Evolutionary conservation across 2,888 invertebrate species (phyloP).

Genomic region (Cotesia congregata): DNA sequence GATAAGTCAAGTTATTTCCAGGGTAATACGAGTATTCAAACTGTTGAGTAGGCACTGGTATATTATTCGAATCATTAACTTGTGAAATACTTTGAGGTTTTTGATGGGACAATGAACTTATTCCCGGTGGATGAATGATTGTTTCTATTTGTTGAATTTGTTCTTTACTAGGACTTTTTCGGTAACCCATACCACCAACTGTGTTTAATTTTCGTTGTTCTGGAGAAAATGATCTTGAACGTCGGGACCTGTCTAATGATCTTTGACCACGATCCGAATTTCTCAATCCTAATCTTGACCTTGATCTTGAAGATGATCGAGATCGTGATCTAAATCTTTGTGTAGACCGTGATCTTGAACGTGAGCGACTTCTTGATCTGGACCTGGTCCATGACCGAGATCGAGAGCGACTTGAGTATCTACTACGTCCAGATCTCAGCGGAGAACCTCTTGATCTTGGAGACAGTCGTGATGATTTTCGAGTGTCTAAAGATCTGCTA

Average conservation of each 20-base stretch:
- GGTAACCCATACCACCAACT: slow-evolving; percentile 46
- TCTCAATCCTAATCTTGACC: slow-evolving; percentile 55
- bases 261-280: slow-evolving; percentile 51
- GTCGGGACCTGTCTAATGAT: slow-evolving; percentile 53
- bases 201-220: slow-evolving; percentile 46
- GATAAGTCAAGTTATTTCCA: slow-evolving; percentile 66
- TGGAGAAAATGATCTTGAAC: slow-evolving; percentile 58
- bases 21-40: slow-evolving; percentile 65
- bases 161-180: slow-evolving; percentile 49
- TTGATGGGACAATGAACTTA: slow-evolving; percentile 43
- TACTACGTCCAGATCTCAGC: slow-evolving; percentile 47
- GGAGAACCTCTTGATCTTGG: slow-evolving; percentile 44
- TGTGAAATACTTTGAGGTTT: slow-evolving; percentile 49
- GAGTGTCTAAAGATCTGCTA: slow-evolving; percentile 40
- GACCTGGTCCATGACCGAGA: slow-evolving; percentile 69
- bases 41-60: slow-evolving; percentile 41
- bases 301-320: slow-evolving; percentile 61
- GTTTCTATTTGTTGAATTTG: slow-evolving; percentile 63
- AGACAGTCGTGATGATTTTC: slow-evolving; percentile 37
- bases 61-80: slow-evolving; percentile 43
- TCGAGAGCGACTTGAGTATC: slow-evolving; percentile 49
- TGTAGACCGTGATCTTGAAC: slow-evolving; percentile 60
- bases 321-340: slow-evolving; percentile 63
- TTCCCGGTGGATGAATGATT: slow-evolving; percentile 63
- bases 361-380: slow-evolving; percentile 57